phyloP scores from a whole-genome alignment of 1,140 invertebrate species.

The Notospermus geniculatus region DNA sequence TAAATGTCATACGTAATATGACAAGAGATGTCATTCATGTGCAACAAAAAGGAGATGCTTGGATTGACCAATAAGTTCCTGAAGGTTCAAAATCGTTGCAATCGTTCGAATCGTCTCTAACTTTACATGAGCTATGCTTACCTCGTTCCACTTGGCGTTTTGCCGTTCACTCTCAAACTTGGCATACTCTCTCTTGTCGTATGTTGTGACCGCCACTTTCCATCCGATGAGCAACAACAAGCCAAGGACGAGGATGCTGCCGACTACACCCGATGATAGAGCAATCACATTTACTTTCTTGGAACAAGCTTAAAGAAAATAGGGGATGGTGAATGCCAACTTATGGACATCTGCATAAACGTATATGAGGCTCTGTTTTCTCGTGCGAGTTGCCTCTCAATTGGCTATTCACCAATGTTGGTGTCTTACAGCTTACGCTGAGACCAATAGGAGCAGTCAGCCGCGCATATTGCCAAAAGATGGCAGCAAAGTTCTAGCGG shows the following conservation, averaged over 20 bases:
- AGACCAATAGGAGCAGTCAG: too few relatives aligned
- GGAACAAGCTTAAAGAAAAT: constrained; percentile 34
- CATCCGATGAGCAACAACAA: constrained; percentile 85
- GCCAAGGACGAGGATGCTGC: constrained; percentile 82
- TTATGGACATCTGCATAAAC: too few relatives aligned
- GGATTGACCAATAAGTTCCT: neutral
- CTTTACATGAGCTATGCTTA: constrained; percentile 23
- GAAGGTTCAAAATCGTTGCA: neutral
- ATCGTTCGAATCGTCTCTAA: neutral
- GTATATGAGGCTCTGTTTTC: too few relatives aligned
- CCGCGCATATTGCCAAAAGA: too few relatives aligned
- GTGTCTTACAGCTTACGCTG: too few relatives aligned
- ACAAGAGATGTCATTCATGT: too few relatives aligned
- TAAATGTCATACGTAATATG: too few relatives aligned
- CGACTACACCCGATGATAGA: constrained; percentile 91
- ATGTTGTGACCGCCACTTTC: constrained; percentile 91
- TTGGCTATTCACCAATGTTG: too few relatives aligned
- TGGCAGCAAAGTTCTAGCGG: too few relatives aligned
- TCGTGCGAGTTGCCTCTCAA: too few relatives aligned
- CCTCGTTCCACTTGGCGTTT: constrained; percentile 86
- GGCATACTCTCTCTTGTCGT: constrained; percentile 90
- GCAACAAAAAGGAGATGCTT: neutral
- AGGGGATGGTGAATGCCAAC: too few relatives aligned
- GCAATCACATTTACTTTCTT: constrained; percentile 29
- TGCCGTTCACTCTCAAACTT: constrained; percentile 90